Base-by-base conservation (phyloP, 2,888 invertebrate species). In the Drosophila kokeensis region DNA sequence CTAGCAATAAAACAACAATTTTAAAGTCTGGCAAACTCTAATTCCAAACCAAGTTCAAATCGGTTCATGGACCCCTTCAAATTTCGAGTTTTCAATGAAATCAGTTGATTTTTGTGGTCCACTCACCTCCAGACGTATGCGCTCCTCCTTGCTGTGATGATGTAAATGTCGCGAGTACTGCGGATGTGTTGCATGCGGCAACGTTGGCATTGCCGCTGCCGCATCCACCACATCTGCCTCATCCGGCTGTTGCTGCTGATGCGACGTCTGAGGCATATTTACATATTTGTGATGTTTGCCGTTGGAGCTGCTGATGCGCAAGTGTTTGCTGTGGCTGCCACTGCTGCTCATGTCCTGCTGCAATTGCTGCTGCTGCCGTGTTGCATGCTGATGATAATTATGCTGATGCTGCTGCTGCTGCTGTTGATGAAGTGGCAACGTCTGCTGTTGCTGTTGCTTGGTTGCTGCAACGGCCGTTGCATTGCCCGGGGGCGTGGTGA, bases 91-190 rank as follows among this genome's bases (percentile, higher is more conserved):
- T 15, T 53, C 21, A 52, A 4, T 34, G 38, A 38, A 59, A 36
- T 54, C 30, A 10, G 27, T 49, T 27, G 27, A 49, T 15, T 29
- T 49, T 49, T 49, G 32, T 49, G 49, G 27, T 18, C 21, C 13
- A 89, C 89, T 91, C 76, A 93, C 93, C 92, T 93, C 93, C 72
- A 93, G 81, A 60, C 92, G 92, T 70, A 93, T 92, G 70, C 92
- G 92, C 63, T 93, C 92, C 60, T 92, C 87, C 59, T 77, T 83
- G 69, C 65, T 78, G 73, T 84, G 80, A 48, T 88, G 87, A 67
- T 84, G 82, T 72, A 84, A 73, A 76, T 85, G 87, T 18, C 87
- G 80, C 48, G 83, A 82, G n/a, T 78, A 77, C 49, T 74, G 86
- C 13, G 71, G 58, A 66, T 73, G 76, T 50, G 73, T 59, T 49